These are phyloP conservation scores for Aphelinus atriplicis DNA, from an alignment of 1,140 invertebrate genomes.

Conservation along the genomic window DNA sequence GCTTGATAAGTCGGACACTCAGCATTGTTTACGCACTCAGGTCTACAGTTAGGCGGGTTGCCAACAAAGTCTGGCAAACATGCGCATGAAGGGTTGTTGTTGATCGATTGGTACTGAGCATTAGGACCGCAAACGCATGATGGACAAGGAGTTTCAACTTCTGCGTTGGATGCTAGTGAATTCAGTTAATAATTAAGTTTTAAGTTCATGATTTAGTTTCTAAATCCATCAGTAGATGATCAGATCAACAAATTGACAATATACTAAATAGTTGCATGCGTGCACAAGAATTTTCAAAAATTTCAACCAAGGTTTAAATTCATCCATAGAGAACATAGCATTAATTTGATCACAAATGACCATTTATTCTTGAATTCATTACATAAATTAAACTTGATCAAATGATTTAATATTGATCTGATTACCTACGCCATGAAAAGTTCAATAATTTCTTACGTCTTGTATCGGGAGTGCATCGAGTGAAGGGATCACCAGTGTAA, in stretches of 20 bases:
- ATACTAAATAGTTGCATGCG: no score
- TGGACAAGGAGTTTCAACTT: slow-evolving; percentile 54
- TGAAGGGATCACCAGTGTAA: slow-evolving; percentile 66
- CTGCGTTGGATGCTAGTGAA: slow-evolving; percentile 21
- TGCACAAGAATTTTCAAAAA: no score
- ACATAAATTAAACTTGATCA: neutral
- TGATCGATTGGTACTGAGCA: slow-evolving; percentile 67
- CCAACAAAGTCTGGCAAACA: slow-evolving; percentile 68
- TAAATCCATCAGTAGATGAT: no score
- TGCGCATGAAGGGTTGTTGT: slow-evolving; percentile 69
- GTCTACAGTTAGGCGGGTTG: slow-evolving; percentile 65
- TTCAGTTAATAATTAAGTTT: neutral
- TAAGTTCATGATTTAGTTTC: no score
- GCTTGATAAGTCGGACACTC: slow-evolving; percentile 61
- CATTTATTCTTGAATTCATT: no score
- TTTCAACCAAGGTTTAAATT: no score
- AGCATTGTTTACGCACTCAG: slow-evolving; percentile 59
- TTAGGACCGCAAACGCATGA: slow-evolving; percentile 68
- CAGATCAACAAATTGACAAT: no score
- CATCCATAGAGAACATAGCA: no score
- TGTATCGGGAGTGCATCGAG: slow-evolving; percentile 66
- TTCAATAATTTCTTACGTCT: slow-evolving; percentile 55
- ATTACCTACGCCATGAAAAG: neutral
- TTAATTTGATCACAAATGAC: no score
- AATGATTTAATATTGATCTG: neutral